Evolutionary conservation across 2,113 vertebrate genomes (phyloP).

Genomic region (Patagioenas fasciata): DNA sequence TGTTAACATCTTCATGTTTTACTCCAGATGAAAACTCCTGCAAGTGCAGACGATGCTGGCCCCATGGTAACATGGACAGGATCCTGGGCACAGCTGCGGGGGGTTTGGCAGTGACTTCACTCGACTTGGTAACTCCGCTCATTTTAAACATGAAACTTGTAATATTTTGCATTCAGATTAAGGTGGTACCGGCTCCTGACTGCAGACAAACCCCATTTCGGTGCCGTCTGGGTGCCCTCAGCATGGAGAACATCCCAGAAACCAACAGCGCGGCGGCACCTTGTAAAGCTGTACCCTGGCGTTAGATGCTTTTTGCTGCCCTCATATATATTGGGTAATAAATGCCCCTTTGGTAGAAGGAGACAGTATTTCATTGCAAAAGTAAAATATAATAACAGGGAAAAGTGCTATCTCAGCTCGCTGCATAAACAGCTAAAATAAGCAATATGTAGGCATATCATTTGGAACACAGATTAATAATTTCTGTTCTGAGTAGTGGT

Average conservation of each 20-base stretch:
- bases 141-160: neutral
- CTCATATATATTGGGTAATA: neutral
- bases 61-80: neutral
- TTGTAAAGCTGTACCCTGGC: neutral
- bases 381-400: conserved; percentile 49
- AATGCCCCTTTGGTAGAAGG: conserved; percentile 32
- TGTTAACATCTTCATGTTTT: neutral
- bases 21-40: neutral
- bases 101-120: neutral
- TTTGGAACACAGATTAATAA: conserved; percentile 76
- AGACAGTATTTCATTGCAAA: conserved; percentile 53
- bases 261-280: fast-evolving
- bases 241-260: neutral
- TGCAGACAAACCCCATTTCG: no score
- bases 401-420: conserved; percentile 72
- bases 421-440: conserved; percentile 66
- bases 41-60: neutral
- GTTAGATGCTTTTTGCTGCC: neutral
- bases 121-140: neutral
- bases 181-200: no score
- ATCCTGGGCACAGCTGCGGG: no score
- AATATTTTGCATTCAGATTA: neutral
- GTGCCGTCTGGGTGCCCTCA: neutral
- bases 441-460: conserved; percentile 59
- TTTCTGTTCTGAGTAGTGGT: conserved; percentile 65